These are phyloP conservation scores for Coryphaenoides rupestris DNA, from an alignment of 2,113 vertebrate species.

Conservation along the genomic window DNA sequence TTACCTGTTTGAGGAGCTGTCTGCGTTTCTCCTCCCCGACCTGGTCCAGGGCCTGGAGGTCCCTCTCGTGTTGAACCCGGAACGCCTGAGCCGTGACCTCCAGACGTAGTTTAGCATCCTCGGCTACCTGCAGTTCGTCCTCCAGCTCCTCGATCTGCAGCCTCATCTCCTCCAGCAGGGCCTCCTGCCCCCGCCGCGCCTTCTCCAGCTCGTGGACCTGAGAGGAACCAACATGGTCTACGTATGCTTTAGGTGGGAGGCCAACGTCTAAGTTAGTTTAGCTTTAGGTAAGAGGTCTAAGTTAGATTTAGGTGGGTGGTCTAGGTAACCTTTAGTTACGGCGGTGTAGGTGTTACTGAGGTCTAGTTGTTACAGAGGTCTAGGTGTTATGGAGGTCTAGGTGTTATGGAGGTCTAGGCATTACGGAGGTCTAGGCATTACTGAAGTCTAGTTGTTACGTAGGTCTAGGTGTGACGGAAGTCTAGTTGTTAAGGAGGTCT, in stretches of 20 bases:
- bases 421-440: neutral
- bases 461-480: neutral
- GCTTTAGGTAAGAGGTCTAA: neutral
- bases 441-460: neutral
- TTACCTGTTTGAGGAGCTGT: conserved; percentile 89
- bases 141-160: conserved; percentile 91
- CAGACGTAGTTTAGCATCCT: conserved; percentile 89
- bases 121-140: conserved; percentile 89
- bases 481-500: neutral
- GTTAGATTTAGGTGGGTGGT: neutral
- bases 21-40: conserved; percentile 87
- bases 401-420: neutral
- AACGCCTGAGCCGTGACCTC: conserved; percentile 92
- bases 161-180: conserved; percentile 89
- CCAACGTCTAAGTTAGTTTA: neutral
- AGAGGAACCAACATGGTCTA: neutral
- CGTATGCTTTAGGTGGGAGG: neutral
- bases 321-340: too few relatives aligned
- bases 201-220: conserved; percentile 95
- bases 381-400: too few relatives aligned
- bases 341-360: too few relatives aligned
- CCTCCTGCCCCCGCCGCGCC: conserved; percentile 85
- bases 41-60: conserved; percentile 85
- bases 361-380: too few relatives aligned
- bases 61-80: conserved; percentile 85